These are phyloP conservation scores for Rhopalosiphum maidis DNA, from an alignment of 1,140 invertebrate genomes.

Conservation along the genomic window DNA sequence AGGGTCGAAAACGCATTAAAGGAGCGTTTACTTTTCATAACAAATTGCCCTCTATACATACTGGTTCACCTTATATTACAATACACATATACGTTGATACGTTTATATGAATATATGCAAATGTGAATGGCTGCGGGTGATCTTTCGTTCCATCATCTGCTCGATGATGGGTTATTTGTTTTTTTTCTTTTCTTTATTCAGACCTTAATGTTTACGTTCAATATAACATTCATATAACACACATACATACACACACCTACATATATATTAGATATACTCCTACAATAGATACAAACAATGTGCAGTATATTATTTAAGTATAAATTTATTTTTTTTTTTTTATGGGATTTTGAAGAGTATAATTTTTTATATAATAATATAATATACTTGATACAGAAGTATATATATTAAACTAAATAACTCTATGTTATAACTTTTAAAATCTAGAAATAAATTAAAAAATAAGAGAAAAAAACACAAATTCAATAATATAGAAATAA, in stretches of 20 bases:
- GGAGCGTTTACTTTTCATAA: constrained; percentile 56
- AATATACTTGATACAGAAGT: background rate
- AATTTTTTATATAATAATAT: background rate
- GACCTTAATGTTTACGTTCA: constrained; percentile 44
- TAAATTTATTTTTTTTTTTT: background rate
- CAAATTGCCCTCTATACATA: constrained; percentile 54
- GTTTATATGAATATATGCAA: constrained; percentile 47
- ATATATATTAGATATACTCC: background rate
- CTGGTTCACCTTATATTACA: constrained; percentile 47
- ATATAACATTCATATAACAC: constrained; percentile 14
- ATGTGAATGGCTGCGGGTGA: constrained; percentile 46
- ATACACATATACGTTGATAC: constrained; percentile 15
- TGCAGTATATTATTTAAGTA: background rate
- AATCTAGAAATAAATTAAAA: background rate
- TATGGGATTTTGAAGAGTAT: background rate
- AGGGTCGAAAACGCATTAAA: constrained; percentile 57
- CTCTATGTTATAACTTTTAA: background rate
- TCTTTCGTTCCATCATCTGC: constrained; percentile 45
- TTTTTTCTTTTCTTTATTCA: constrained; percentile 42
- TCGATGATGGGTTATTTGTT: constrained; percentile 50
- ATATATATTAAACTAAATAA: background rate
- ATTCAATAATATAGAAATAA: background rate
- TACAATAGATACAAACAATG: background rate
- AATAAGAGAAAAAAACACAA: background rate
- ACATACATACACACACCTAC: background rate